These are phyloP conservation scores for Strongylocentrotus purpuratus DNA, from an alignment of 35 echinoderm and acorn worm species.

Conservation along the genomic window DNA sequence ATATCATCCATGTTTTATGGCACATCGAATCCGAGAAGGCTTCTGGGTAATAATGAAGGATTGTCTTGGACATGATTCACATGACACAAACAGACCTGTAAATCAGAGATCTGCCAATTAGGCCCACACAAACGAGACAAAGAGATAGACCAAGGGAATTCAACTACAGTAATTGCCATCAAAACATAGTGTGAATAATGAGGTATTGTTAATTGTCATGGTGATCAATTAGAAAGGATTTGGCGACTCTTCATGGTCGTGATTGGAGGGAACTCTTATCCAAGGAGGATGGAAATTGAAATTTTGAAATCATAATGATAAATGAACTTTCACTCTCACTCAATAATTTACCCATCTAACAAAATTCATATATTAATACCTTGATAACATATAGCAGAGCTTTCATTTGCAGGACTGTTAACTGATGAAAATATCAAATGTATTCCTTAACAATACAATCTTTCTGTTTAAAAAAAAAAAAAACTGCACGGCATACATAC, in stretches of 20 bases:
- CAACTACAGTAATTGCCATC: neutral
- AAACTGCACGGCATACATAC: no score
- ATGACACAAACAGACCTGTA: neutral
- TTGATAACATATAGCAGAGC: no score
- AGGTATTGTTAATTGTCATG: neutral
- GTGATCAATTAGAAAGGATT: neutral
- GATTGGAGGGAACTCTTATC: neutral
- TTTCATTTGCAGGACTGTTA: no score
- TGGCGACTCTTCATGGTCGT: neutral
- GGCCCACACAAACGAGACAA: neutral
- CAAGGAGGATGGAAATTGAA: neutral
- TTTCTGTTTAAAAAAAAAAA: no score
- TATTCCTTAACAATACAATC: no score
- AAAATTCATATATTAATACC: neutral
- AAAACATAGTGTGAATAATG: slow-evolving; percentile 6
- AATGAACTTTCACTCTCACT: neutral
- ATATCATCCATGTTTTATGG: neutral
- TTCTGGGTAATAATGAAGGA: neutral
- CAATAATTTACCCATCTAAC: neutral
- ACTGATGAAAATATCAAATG: no score
- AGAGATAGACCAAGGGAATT: neutral
- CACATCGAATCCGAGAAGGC: neutral
- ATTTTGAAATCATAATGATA: neutral
- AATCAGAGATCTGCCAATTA: neutral
- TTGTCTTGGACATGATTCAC: neutral